Base-by-base conservation (phyloP, 1,140 invertebrate species). In the Saccostrea echinata region DNA sequence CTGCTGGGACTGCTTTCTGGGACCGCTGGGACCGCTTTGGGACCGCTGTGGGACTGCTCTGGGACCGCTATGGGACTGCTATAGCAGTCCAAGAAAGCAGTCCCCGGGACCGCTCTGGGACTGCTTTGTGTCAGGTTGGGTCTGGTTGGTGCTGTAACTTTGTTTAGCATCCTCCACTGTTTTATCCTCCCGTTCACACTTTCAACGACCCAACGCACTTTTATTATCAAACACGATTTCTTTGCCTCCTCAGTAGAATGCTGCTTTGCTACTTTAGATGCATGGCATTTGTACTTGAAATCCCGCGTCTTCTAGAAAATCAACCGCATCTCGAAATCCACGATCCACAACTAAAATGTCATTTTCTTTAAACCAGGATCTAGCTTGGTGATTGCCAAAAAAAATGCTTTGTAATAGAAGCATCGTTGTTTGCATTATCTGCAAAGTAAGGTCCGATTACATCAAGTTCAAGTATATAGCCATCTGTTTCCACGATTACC, bases 361-460 rank as follows among this genome's bases (percentile, higher is more conserved):
- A 16, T 84, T 24, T 53, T 84, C 82, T 24, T 51, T 24, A 53
- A 84, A 12, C 85, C 68, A 9, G 6, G n/a, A 52, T 24, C 12
- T 61, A 6, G 18, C 33, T 57, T 18, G 52, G 27, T 33, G 18
- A 35, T 35, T 83, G n/a, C 33, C 33, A 35, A 13, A 83, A 43
- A 83, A 83, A 35, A 83, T 83, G 81, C n/a, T 83, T 83, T 9
- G 81, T 83, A n/a, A n/a, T n/a, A n/a, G n/a, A n/a, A n/a, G n/a
- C n/a, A n/a, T n/a, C n/a, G n/a, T n/a, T n/a, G n/a, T 88, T 84
- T 51, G 33, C 80, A 13, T 16, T 4, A 61, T 84, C 84, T 16
- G 87, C 83, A 16, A 84, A 35, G 33, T 84, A 88, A 12, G 64
- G 87, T 51, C 87, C 87, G n/a, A 84, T 43, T 16, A 85, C 51